These are phyloP conservation scores for Deroptyus accipitrinus DNA, from an alignment of 2,113 vertebrate species.

Conservation along the genomic window DNA sequence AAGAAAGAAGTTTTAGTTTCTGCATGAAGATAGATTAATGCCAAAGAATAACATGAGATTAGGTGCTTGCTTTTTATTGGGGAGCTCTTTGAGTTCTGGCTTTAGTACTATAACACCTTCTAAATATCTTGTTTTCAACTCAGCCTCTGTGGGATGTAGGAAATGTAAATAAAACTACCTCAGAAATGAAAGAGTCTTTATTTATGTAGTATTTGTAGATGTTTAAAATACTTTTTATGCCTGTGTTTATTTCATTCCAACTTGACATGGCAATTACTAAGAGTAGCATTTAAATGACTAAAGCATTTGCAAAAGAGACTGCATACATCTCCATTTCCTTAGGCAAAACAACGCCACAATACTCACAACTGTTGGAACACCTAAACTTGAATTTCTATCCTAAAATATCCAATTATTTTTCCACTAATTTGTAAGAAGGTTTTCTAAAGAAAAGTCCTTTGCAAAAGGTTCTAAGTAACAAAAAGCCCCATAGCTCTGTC, in stretches of 20 bases:
- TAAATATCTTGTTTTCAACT: background rate
- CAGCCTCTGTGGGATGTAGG: background rate
- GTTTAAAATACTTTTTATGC: background rate
- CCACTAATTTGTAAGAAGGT: background rate
- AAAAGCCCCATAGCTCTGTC: background rate
- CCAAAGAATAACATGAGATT: background rate
- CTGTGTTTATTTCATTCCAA: background rate
- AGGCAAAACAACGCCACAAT: background rate
- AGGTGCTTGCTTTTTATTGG: background rate
- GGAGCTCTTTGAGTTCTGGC: background rate
- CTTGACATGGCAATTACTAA: background rate
- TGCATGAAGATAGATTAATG: background rate
- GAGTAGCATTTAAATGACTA: constrained; percentile 16
- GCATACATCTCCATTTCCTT: background rate
- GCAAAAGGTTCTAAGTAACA: background rate
- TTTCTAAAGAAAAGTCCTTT: background rate
- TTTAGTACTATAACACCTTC: background rate
- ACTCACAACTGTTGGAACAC: background rate
- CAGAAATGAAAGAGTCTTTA: background rate
- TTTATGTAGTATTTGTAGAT: background rate
- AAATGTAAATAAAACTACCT: background rate
- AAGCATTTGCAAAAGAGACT: background rate
- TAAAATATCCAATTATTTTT: constrained; percentile 2
- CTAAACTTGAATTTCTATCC: background rate
- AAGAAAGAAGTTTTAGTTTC: background rate